Base-by-base conservation (phyloP, 2,113 vertebrate genomes). In the Lutjanus erythropterus region DNA sequence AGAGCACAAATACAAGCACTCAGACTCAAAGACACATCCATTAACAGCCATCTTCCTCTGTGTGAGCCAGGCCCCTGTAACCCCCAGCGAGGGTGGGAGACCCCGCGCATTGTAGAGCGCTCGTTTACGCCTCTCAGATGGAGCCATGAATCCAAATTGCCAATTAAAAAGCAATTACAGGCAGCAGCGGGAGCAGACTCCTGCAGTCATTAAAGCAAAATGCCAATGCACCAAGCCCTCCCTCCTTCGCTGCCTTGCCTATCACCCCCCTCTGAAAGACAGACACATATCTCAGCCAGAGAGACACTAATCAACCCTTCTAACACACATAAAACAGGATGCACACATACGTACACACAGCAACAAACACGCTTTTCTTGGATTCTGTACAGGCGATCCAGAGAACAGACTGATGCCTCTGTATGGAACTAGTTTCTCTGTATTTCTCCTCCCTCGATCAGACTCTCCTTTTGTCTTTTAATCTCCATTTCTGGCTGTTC, bases 121-220 rank as follows among this genome's bases (percentile, higher is more conserved):
- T 93, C 90, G 64, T 93, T 93, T 93, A 92, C 82, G 87, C 91
- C 91, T 90, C 87, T 95, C 91, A 92, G 93, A 95, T 93, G 90
- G 93, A 93, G 93, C 88, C 80, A 92, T 93, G 93, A 94, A 91
- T 94, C 89, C 92, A 93, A 94, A 94, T 94, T 92, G 93, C 87
- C 94, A 94, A 94, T 95, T 95, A 95, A 93, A 95, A 94, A 94
- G 93, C 93, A 94, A 95, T 95, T 95, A 94, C 93, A 92, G 93
- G 87, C 93, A 90, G 89, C 91, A 91, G 91, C 78, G 85, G 91
- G 92, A 93, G 90, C 88, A 93, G 89, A 83, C 92, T 90, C 91
- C 93, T 90, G 83, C 86, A 90, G 91, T 92, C 90, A 91, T 93
- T 93, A 94, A 93, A 94, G 91, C 89, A 91, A 94, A 94, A 92